Percentiles rank a stretch among this genome's conserved stretches.
These are phyloP conservation scores for Solea senegalensis DNA, from an alignment of 2,113 vertebrate genomes.

Conservation along the genomic window DNA sequence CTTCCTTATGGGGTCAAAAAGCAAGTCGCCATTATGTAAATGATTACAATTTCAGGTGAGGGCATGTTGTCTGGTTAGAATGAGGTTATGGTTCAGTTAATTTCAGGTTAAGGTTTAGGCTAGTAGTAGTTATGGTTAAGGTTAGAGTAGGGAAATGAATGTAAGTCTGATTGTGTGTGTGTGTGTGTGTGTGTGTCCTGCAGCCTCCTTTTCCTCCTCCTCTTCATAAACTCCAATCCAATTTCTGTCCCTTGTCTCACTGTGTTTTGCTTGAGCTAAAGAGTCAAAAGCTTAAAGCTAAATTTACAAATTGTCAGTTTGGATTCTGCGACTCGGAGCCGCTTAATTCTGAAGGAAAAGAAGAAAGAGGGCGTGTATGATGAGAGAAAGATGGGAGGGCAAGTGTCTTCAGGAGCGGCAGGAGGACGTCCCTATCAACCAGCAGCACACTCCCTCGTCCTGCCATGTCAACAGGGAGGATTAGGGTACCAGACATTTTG, in stretches of 20 bases:
- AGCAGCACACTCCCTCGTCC: slow-evolving; percentile 59
- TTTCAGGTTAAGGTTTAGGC: no score
- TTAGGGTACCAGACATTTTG: slow-evolving; percentile 60
- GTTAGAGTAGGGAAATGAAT: no score
- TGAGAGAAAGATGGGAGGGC: slow-evolving; percentile 67
- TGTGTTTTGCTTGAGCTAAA: slow-evolving; percentile 35
- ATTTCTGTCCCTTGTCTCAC: slow-evolving; percentile 37
- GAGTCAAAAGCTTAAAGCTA: slow-evolving; percentile 57
- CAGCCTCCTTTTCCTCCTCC: slow-evolving; percentile 14
- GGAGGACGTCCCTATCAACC: slow-evolving; percentile 72
- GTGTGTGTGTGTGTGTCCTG: not conserved
- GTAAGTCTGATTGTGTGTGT: no score
- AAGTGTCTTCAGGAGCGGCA: slow-evolving; percentile 65
- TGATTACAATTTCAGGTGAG: no score
- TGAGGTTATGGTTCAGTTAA: no score
- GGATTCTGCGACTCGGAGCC: slow-evolving; percentile 45
- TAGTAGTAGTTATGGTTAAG: no score
- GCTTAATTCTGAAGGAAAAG: slow-evolving; percentile 41
- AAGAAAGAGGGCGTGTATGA: slow-evolving; percentile 45
- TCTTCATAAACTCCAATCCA: slow-evolving; percentile 24
- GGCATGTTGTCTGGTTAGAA: no score
- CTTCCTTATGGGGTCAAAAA: no score
- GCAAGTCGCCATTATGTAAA: no score
- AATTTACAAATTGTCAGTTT: slow-evolving; percentile 59
- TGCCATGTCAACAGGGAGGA: slow-evolving; percentile 74